These are phyloP conservation scores for Gymnobelideus leadbeateri DNA, from an alignment of 2,113 vertebrate species.

Conservation along the genomic window DNA sequence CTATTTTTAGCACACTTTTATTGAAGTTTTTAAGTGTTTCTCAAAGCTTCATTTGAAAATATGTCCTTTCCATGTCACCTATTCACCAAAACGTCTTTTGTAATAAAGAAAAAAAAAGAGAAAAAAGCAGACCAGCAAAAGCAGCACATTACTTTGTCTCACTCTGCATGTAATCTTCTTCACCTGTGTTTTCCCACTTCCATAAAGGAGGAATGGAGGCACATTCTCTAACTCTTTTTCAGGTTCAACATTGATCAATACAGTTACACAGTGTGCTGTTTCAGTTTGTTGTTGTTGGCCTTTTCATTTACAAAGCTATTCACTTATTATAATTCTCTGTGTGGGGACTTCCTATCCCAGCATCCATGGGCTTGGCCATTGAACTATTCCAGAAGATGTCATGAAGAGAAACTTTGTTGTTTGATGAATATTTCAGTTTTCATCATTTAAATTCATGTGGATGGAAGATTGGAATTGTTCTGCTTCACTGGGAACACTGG, in stretches of 20 bases:
- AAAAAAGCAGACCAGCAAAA: not conserved
- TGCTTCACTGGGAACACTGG: not conserved
- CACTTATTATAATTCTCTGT: not conserved
- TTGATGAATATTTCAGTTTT: not conserved
- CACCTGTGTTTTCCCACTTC: not conserved
- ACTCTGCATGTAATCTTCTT: not conserved
- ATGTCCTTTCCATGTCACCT: not conserved
- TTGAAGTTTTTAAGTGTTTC: not conserved
- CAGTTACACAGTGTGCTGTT: not conserved
- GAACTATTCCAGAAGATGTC: not conserved
- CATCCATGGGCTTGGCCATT: not conserved
- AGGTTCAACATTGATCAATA: not conserved
- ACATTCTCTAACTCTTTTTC: not conserved
- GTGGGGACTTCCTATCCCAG: not conserved
- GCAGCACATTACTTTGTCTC: not conserved
- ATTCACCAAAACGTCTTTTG: not conserved
- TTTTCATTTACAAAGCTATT: not conserved
- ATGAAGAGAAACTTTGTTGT: not conserved
- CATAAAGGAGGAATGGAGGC: not conserved
- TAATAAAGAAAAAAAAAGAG: not conserved
- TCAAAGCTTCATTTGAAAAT: not conserved
- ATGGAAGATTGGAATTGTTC: not conserved
- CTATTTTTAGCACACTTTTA: not conserved
- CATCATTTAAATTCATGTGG: not conserved
- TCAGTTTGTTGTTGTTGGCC: not conserved